Conservation (phyloP, 2,113 vertebrate species). For the Eira barbara region DNA sequence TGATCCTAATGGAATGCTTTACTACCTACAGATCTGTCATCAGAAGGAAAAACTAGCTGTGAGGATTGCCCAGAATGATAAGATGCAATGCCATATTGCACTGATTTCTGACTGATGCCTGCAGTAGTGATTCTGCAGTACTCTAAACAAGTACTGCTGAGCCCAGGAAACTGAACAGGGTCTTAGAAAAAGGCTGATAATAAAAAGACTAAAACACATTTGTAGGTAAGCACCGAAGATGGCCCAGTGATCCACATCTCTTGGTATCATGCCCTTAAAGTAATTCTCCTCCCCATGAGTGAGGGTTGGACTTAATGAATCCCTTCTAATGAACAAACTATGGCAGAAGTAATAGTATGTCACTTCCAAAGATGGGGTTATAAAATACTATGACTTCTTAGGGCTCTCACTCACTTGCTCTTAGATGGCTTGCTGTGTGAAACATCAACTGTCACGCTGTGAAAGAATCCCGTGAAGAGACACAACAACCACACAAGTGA, state of each 20-base stretch:
- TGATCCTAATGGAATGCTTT: slow-evolving; percentile 4
- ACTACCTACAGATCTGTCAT: not conserved
- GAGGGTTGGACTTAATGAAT: not conserved
- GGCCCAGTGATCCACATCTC: not conserved
- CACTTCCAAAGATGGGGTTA: not conserved
- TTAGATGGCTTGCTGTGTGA: not conserved
- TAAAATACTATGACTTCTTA: not conserved
- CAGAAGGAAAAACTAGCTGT: slow-evolving; percentile 17
- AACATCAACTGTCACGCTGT: not conserved
- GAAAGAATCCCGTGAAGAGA: not conserved
- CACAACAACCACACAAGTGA: not conserved
- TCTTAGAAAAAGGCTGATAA: not conserved
- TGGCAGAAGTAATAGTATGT: not conserved
- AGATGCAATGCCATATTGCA: not conserved
- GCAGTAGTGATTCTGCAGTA: not conserved
- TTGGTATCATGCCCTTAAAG: not conserved
- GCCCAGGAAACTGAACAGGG: not conserved
- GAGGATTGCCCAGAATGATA: not conserved
- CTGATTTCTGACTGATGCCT: not conserved
- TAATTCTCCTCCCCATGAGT: not conserved
- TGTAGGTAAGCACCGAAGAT: not conserved
- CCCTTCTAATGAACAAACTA: not conserved
- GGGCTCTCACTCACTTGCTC: not conserved
- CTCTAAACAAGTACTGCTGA: not conserved
- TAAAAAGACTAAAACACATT: not conserved